Base-by-base conservation (phyloP, 2,113 vertebrate species). In the Nicator chloris region DNA sequence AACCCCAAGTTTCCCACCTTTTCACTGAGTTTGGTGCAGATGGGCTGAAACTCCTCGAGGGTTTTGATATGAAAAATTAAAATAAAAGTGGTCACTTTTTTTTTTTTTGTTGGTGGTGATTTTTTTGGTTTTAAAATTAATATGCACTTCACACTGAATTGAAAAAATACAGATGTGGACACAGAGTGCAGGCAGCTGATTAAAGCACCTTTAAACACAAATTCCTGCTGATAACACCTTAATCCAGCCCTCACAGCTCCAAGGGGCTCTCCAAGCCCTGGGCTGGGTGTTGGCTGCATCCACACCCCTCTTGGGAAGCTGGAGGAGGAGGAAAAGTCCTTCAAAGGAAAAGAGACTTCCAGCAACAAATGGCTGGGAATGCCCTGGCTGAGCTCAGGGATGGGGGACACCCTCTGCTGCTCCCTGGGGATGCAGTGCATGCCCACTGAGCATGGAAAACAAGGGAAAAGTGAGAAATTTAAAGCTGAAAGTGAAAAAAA, bases 211-310 rank as follows among this genome's bases (percentile, higher is more conserved):
- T 71, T 23, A 42, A 69, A 1, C 47, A 90, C 47, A 45, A 95
- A 90, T 85, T 85, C 56, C 79, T 92, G 61, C 75, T 79, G 94
- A 90, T 90, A 93, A 94, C 3, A 8, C 82, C 28, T 63, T 45
- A 66, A 90, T 84, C 42, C 81, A n/a, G 50, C 5, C 10, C 59
- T 60, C 4, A 0, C 50, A 44, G 33, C 71, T 71, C 63, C 17
- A 11, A 63, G 92, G 66, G 71, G 73, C 88, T 93, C 81, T 93
- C 59, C 61, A 45, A 51, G 10, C 13, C 57, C 37, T 3, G 19
- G 8, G 68, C 33, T 83, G 94, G 92, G 83, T 83, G 94, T 56
- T 76, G 95, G 81, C 51, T 75, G 82, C 19, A 72, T 26, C 47
- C 69, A 53, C 68, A 57, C 45, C 84, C 37, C 15, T 22, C 65